phyloP scores from a whole-genome alignment of 2,888 invertebrate species.

The Oegoconia quadripuncta region DNA sequence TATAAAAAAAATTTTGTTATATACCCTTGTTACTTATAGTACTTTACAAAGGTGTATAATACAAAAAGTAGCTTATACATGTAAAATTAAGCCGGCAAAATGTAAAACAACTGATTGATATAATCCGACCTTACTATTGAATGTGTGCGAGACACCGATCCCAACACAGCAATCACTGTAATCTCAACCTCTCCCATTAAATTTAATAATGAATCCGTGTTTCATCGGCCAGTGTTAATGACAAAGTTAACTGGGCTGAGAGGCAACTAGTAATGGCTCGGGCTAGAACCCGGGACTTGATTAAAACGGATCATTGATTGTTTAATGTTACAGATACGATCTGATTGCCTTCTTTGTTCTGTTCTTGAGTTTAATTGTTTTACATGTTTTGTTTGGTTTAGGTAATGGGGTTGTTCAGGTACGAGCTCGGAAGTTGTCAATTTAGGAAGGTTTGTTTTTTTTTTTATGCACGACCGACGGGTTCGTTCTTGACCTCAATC shows the following conservation, averaged over 20 bases:
- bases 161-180: slow-evolving; percentile 9
- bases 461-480: no score
- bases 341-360: slow-evolving; percentile 21
- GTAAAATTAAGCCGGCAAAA: no score
- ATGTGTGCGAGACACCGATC: no score
- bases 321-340: slow-evolving; percentile 32
- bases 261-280: slow-evolving; percentile 27
- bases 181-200: slow-evolving; percentile 25
- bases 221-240: slow-evolving; percentile 29
- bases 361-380: slow-evolving; percentile 28
- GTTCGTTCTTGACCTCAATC: no score
- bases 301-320: slow-evolving; percentile 43
- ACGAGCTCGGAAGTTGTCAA: no score
- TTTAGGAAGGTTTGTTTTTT: no score
- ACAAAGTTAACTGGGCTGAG: slow-evolving; percentile 28
- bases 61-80: no score
- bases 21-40: no score
- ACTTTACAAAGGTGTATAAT: no score
- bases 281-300: slow-evolving; percentile 33
- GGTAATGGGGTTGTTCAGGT: not conserved
- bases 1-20: no score
- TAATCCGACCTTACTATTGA: no score
- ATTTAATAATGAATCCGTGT: slow-evolving; percentile 38
- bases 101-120: no score
- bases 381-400: slow-evolving; percentile 19